A percentile compares a stretch with the other conserved stretches of the same genome.
These are phyloP conservation scores for Megamerina dolium DNA, from an alignment of 2,888 invertebrate genomes.

Conservation along the genomic window DNA sequence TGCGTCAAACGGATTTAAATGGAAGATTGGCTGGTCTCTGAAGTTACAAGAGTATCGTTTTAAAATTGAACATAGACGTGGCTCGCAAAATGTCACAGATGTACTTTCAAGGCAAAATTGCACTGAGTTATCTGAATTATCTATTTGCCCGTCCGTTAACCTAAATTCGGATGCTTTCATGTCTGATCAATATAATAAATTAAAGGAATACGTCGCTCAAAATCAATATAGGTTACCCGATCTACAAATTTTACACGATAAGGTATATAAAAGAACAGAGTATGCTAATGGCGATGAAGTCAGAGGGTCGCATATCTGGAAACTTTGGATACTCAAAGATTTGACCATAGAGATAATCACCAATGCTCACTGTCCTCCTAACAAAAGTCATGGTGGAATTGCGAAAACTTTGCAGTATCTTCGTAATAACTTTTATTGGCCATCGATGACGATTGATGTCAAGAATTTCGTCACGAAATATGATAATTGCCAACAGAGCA, in stretches of 20 bases:
- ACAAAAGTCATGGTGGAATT: constrained; percentile 10
- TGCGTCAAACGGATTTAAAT: too few relatives aligned
- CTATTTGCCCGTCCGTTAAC: too few relatives aligned
- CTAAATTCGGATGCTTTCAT: background rate
- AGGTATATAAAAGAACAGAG: constrained; percentile 6
- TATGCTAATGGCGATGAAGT: constrained; percentile 1
- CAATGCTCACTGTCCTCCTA: constrained; percentile 6
- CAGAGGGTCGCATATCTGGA: constrained; percentile 7
- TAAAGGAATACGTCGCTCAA: too few relatives aligned
- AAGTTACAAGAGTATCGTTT: too few relatives aligned
- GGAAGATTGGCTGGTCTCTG: too few relatives aligned
- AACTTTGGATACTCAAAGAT: constrained; percentile 11
- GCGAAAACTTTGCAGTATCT: constrained; percentile 10
- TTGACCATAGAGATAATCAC: constrained; percentile 2
- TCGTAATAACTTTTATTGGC: too few relatives aligned
- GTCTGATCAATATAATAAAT: background rate
- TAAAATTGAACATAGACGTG: too few relatives aligned
- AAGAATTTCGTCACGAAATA: constrained; percentile 7
- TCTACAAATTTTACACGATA: constrained; percentile 2
- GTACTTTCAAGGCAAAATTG: too few relatives aligned
- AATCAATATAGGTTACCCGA: too few relatives aligned
- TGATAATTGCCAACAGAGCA: constrained; percentile 4
- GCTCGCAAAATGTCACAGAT: too few relatives aligned
- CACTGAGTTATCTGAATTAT: too few relatives aligned
- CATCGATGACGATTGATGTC: constrained; percentile 5